A percentile compares a stretch with the other conserved stretches of the same genome.
Evolutionary conservation across 2,113 vertebrate species (phyloP).

Genomic region (Microtus richardsoni): DNA sequence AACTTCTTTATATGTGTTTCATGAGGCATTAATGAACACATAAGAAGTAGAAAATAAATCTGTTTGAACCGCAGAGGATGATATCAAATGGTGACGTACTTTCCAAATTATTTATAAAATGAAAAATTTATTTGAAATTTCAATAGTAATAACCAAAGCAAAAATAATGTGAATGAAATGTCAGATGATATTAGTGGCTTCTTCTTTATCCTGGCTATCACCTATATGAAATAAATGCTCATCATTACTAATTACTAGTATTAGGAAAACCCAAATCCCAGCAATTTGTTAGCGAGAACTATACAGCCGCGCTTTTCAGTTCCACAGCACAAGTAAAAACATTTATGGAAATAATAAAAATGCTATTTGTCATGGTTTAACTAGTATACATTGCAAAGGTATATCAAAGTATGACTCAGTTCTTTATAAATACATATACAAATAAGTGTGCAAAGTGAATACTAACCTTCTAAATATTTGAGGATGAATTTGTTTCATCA

Average conservation of each 20-base stretch:
- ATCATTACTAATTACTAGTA: background rate
- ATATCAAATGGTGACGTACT: rapidly evolving
- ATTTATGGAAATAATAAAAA: background rate
- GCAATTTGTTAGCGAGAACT: background rate
- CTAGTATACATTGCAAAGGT: background rate
- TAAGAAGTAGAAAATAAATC: background rate
- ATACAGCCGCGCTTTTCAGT: background rate
- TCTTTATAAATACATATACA: background rate
- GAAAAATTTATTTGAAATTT: background rate
- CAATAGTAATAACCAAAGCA: background rate
- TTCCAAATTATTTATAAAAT: background rate
- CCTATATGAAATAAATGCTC: background rate
- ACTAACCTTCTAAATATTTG: background rate
- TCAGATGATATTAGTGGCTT: background rate
- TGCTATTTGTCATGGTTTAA: background rate
- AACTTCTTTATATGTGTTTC: background rate
- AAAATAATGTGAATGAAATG: background rate
- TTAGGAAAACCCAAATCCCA: background rate
- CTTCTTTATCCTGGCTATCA: background rate
- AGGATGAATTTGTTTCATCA: background rate
- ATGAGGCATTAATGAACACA: background rate
- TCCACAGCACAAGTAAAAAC: background rate
- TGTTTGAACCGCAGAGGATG: background rate
- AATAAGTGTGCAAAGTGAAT: background rate
- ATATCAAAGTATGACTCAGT: background rate